Base-by-base conservation (phyloP, 1,140 invertebrate genomes). In the Reticulitermes speratus region DNA sequence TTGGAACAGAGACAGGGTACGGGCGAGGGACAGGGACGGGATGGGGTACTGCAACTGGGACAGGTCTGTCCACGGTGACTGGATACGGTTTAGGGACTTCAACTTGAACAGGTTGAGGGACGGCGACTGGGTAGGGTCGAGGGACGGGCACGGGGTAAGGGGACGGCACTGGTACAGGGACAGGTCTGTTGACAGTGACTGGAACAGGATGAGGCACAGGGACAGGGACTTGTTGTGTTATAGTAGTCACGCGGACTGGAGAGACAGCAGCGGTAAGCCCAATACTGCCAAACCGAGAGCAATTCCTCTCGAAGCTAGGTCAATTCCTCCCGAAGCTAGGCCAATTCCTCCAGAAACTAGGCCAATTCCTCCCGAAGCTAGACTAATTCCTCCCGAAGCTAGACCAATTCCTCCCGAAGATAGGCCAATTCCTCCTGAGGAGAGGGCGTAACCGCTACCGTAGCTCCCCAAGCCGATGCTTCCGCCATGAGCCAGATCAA, bases 1-100 rank as follows among this genome's bases (percentile, higher is more conserved):
- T 32, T n/a, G 84, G 84, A 11, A 85, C 84, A 21, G 84, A 48
- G 44, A 85, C 84, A 52, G 85, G 85, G 32, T 85, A 75, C 21
- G 85, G 85, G 25, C 59, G 59, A 44, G 85, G 85, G 14, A 85
- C 85, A 38, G 30, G 30, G n/a, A 69, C 52, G 38, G 85, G 65
- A n/a, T 38, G 44, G 25, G 85, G 59, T 21, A 69, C 44, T 16
- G 85, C 59, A 3, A 85, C 85, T 8, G 85, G 59, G 19, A 55
- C 52, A 21, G 52, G 52, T 1, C 52, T 12, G 5, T 55, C 19
- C 38, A 85, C 59, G 32, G 85, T 6, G 14, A 85, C 59, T 9
- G 85, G 59, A 9, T 75, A 44, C 25, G 85, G 85, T 38, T 69
- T 65, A 21, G 52, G 59, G 30, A 69, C 45, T 21, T 45, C 44